A percentile compares a stretch with the other conserved stretches of the same genome.
Conservation (phyloP, 2,797 vertebrate species). For the Buceros bicornis region DNA sequence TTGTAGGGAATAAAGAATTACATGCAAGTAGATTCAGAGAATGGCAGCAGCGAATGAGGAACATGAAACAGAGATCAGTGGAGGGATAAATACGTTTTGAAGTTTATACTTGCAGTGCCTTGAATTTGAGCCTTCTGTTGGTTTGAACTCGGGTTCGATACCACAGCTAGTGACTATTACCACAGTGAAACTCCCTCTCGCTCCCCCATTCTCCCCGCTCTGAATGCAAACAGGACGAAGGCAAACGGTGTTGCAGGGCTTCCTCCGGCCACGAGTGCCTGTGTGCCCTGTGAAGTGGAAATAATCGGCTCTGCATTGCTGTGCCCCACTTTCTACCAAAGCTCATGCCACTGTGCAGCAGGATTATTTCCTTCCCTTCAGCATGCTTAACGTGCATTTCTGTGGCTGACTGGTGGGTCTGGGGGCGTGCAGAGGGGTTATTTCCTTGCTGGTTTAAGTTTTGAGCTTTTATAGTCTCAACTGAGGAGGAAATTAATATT, state of each 20-base stretch:
- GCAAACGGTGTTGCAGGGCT: background rate
- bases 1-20: constrained; percentile 13
- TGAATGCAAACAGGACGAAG: background rate
- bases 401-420: background rate
- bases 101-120: background rate
- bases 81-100: background rate
- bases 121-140: background rate
- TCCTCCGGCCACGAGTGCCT: background rate
- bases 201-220: background rate
- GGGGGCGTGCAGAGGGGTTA: background rate
- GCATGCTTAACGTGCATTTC: background rate
- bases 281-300: background rate
- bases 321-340: background rate
- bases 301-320: background rate
- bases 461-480: background rate
- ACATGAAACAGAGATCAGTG: background rate
- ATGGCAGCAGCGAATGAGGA: background rate
- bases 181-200: background rate
- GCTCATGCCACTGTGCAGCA: background rate
- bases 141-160: background rate
- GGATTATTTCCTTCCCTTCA: background rate
- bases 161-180: background rate
- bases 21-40: background rate
- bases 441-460: background rate
- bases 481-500: constrained; percentile 1